Conservation (phyloP, 2,797 vertebrate genomes). For the Podarcis siculus region DNA sequence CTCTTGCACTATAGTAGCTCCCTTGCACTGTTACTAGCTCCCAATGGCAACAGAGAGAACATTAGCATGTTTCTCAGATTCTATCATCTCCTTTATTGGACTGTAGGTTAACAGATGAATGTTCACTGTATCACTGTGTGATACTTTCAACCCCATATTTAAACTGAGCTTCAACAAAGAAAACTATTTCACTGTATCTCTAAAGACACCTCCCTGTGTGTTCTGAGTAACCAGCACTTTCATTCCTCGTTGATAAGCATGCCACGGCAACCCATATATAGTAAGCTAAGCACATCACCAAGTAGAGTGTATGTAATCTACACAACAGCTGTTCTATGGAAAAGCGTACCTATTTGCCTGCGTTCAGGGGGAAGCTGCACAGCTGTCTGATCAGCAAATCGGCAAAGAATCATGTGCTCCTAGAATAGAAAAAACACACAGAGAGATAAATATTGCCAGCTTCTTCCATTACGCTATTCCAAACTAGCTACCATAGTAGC, state of each 20-base stretch:
- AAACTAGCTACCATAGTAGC: constrained; percentile 18
- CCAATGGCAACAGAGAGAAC: neutral
- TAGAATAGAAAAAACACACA: constrained; percentile 68
- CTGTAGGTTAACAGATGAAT: neutral
- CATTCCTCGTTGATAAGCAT: constrained; percentile 22
- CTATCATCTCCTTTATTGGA: neutral
- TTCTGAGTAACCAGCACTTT: constrained; percentile 31
- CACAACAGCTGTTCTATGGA: constrained; percentile 41
- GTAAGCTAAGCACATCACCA: constrained; percentile 1
- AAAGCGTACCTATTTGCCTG: constrained; percentile 85
- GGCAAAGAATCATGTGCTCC: constrained; percentile 98
- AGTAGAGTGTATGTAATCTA: neutral
- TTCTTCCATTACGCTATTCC: constrained; percentile 29
- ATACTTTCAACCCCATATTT: neutral
- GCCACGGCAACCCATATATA: neutral
- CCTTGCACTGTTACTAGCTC: neutral
- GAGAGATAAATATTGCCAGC: neutral
- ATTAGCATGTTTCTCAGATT: neutral
- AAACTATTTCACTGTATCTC: neutral
- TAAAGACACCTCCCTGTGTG: neutral
- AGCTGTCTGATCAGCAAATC: constrained; percentile 97
- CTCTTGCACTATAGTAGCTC: neutral
- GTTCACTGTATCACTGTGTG: neutral
- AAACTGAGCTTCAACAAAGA: neutral
- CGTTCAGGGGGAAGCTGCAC: constrained; percentile 89